Evolutionary conservation across 1,140 invertebrate genomes (phyloP).

Genomic region (Drosophila repletoides): DNA sequence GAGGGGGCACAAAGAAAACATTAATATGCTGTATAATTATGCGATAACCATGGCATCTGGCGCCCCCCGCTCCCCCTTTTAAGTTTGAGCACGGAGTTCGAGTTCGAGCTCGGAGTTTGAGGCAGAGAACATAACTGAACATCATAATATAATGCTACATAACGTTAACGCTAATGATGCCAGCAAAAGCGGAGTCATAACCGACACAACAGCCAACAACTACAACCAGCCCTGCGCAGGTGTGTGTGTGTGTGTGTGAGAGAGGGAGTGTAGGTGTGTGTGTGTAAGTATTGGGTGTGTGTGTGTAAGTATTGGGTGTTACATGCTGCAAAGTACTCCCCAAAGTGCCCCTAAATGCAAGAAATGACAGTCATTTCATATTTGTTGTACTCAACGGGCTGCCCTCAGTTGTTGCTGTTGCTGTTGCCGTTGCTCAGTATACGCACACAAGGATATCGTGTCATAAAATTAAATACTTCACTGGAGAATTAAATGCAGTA

Average conservation of each 20-base stretch:
- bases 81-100: not conserved
- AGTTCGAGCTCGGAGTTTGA: not conserved
- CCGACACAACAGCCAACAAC: slow-evolving; percentile 24
- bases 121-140: slow-evolving; percentile 43
- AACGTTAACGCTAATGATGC: slow-evolving; percentile 79
- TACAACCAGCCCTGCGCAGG: slow-evolving; percentile 42
- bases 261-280: slow-evolving; percentile 43
- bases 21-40: slow-evolving; percentile 80
- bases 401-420: slow-evolving; percentile 19
- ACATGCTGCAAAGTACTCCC: slow-evolving; percentile 78
- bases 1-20: slow-evolving; percentile 47
- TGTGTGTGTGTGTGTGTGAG: slow-evolving; percentile 43
- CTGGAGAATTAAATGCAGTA: slow-evolving; percentile 80
- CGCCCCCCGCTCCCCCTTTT: not conserved
- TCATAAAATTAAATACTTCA: slow-evolving; percentile 81
- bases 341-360: slow-evolving; percentile 80
- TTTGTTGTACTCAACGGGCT: slow-evolving; percentile 75
- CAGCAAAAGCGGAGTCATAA: slow-evolving; percentile 37
- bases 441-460: slow-evolving; percentile 58
- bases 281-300: slow-evolving; percentile 14
- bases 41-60: slow-evolving; percentile 57
- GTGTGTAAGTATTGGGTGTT: slow-evolving; percentile 74
- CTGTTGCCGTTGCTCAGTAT: slow-evolving; percentile 28
- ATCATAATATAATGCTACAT: slow-evolving; percentile 74
- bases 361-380: slow-evolving; percentile 80